Evolutionary conservation across 92 coral and sea anemone genomes (phyloP).

Genomic region (Blastomussa wellsi): DNA sequence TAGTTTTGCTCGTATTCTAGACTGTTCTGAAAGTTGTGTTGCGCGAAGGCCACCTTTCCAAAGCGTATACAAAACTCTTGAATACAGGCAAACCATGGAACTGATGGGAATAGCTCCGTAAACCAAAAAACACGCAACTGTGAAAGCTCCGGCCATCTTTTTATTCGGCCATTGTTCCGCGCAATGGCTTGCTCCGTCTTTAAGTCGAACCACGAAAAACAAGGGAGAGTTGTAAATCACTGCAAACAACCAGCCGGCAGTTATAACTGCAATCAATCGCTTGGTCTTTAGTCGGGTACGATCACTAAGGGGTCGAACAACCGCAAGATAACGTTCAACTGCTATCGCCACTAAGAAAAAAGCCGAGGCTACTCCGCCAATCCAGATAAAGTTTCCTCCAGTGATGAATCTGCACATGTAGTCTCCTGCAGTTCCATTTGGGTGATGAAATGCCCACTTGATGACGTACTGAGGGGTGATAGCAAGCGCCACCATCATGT

Average conservation of each 20-base stretch:
- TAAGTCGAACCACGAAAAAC: background rate
- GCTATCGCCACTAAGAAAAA: slow-evolving; percentile 35
- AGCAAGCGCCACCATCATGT: slow-evolving; percentile 41
- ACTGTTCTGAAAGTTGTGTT: slow-evolving; percentile 52
- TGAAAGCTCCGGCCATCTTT: slow-evolving; percentile 45
- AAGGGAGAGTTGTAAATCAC: slow-evolving; percentile 10
- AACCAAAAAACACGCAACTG: slow-evolving; percentile 60
- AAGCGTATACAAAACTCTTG: slow-evolving; percentile 50
- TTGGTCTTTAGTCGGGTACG: background rate
- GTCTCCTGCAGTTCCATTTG: slow-evolving; percentile 35
- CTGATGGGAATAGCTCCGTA: slow-evolving; percentile 69
- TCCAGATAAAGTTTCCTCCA: slow-evolving; percentile 47
- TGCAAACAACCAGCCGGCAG: slow-evolving; percentile 35
- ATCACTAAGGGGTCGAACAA: slow-evolving; percentile 34
- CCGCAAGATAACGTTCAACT: slow-evolving; percentile 48
- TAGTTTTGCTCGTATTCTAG: slow-evolving; percentile 46
- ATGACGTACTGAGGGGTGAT: slow-evolving; percentile 32
- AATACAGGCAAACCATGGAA: slow-evolving; percentile 58
- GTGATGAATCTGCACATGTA: slow-evolving; percentile 42
- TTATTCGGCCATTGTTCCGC: slow-evolving; percentile 15
- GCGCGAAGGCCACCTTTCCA: slow-evolving; percentile 56
- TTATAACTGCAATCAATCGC: slow-evolving; percentile 10
- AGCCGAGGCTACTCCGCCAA: slow-evolving; percentile 35
- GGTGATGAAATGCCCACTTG: slow-evolving; percentile 33
- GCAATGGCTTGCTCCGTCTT: background rate